phyloP scores from a whole-genome alignment of 2,113 vertebrate genomes.

The Bufo bufo region DNA sequence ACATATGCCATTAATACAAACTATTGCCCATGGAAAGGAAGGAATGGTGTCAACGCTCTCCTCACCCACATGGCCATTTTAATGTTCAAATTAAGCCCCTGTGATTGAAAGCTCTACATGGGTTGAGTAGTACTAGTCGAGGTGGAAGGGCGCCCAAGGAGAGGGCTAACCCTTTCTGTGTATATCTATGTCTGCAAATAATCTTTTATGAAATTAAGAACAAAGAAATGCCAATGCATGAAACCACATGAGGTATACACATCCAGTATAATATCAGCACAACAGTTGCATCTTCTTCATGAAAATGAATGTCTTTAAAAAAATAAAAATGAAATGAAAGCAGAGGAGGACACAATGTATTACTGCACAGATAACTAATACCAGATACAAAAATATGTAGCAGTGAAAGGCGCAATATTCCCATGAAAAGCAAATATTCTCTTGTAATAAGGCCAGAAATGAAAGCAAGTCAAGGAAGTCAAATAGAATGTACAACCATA shows the following conservation, averaged over 20 bases:
- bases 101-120: too few relatives aligned
- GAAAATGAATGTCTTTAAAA: background rate
- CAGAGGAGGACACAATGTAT: conserved; percentile 7
- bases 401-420: conserved; percentile 32
- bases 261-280: background rate
- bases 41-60: too few relatives aligned
- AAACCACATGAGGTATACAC: background rate
- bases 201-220: background rate
- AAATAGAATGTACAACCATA: conserved; percentile 53
- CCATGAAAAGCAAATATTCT: conserved; percentile 49
- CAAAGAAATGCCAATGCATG: background rate
- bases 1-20: too few relatives aligned
- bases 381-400: conserved; percentile 43
- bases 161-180: too few relatives aligned
- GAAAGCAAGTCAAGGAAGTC: conserved; percentile 53
- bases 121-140: too few relatives aligned
- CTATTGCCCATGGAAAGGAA: too few relatives aligned
- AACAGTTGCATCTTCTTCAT: background rate
- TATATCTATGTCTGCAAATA: too few relatives aligned
- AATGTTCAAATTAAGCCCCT: too few relatives aligned
- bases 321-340: background rate
- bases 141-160: too few relatives aligned
- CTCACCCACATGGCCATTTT: too few relatives aligned
- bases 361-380: conserved; percentile 5
- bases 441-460: conserved; percentile 43